phyloP scores from a whole-genome alignment of 2,888 invertebrate genomes.

The Boloria euphrosyne region DNA sequence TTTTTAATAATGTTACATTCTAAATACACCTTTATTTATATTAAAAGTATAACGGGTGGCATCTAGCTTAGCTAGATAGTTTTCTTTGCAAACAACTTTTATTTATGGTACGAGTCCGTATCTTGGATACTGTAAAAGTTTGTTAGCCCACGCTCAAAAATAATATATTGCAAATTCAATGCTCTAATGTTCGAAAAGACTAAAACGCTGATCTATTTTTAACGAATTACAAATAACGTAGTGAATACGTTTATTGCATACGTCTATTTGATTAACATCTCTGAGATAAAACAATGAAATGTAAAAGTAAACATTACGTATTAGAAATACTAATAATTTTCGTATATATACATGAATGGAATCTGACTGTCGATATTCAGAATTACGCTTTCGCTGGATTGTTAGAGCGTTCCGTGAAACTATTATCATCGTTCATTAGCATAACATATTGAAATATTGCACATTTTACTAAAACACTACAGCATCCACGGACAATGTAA shows the following conservation, averaged over 20 bases:
- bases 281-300: background rate
- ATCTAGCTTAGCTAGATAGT: background rate
- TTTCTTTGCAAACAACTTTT: background rate
- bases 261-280: too few relatives aligned
- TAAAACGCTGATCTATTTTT: conserved; percentile 24
- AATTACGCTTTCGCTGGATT: conserved; percentile 60
- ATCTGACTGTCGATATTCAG: conserved; percentile 34
- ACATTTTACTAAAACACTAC: conserved; percentile 36
- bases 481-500: conserved; percentile 39
- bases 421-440: conserved; percentile 45
- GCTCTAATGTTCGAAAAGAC: background rate
- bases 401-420: conserved; percentile 45
- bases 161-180: conserved; percentile 7
- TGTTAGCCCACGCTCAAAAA: too few relatives aligned
- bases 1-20: conserved; percentile 1
- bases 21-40: background rate
- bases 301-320: background rate
- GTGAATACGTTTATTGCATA: too few relatives aligned
- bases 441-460: conserved; percentile 47
- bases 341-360: conserved; percentile 20
- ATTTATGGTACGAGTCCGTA: background rate
- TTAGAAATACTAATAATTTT: conserved; percentile 5
- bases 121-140: background rate
- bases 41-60: background rate
- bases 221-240: conserved; percentile 18